Percentiles rank a stretch among this genome's conserved stretches.
Evolutionary conservation across 2,888 invertebrate genomes (phyloP).

Genomic region (Pedicia rivosa): DNA sequence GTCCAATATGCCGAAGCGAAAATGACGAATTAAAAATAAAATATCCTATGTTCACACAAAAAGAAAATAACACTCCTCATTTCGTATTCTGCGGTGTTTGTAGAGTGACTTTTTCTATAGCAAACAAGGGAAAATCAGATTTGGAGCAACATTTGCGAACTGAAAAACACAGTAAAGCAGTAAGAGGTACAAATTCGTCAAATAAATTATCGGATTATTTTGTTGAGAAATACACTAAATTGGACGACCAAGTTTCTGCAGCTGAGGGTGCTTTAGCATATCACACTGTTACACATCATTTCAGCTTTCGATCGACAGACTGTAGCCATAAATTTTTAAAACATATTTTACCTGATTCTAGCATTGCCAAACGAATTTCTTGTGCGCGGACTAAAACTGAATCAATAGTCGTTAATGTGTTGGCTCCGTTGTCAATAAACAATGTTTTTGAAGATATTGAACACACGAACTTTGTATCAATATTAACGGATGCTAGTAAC

Average conservation of each 20-base stretch:
- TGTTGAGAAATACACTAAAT: constrained; percentile 5
- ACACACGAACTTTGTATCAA: constrained; percentile 9
- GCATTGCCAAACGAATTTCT: constrained; percentile 12
- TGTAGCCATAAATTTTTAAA: constrained; percentile 14
- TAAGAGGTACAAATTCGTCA: constrained; percentile 3
- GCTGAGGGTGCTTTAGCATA: constrained; percentile 16
- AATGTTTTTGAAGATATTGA: background rate
- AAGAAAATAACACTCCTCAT: background rate
- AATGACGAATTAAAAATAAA: constrained; percentile 1
- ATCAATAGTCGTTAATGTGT: background rate
- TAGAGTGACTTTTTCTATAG: background rate
- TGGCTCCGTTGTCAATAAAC: background rate
- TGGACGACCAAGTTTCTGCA: constrained; percentile 9
- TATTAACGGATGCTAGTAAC: constrained; percentile 14
- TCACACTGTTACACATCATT: constrained; percentile 16
- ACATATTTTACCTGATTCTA: constrained; percentile 14
- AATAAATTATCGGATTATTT: constrained; percentile 6
- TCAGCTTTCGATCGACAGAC: constrained; percentile 16
- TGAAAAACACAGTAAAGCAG: constrained; percentile 6
- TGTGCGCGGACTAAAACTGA: constrained; percentile 1
- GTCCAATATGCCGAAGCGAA: no score
- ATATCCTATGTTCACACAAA: background rate
- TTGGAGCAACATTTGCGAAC: constrained; percentile 7
- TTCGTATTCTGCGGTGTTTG: background rate
- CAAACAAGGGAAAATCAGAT: constrained; percentile 5